A percentile compares a stretch with the other conserved stretches of the same genome.
Conservation (phyloP, 2,113 vertebrate species). For the Prionailurus viverrinus region DNA sequence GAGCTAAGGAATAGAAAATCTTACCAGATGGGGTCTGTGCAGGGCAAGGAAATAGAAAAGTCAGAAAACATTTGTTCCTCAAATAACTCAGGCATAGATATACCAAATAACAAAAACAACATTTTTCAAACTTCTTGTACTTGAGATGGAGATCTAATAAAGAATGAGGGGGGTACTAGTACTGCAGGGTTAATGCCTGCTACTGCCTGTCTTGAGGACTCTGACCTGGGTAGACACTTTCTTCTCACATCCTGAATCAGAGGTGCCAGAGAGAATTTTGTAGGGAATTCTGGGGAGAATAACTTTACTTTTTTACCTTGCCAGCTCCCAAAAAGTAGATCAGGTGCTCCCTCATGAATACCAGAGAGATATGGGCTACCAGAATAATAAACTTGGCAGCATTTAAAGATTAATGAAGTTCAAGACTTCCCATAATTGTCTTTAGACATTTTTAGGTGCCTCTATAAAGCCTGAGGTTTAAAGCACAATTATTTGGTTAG, state of each 20-base stretch:
- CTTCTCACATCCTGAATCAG: not conserved
- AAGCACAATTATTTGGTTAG: constrained; percentile 54
- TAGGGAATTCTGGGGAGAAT: constrained; percentile 47
- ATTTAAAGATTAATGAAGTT: constrained; percentile 58
- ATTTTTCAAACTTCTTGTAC: constrained; percentile 72
- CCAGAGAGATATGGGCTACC: not conserved
- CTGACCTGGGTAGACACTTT: not conserved
- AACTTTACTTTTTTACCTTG: not conserved
- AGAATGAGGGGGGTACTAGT: not conserved
- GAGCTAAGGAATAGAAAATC: constrained; percentile 82
- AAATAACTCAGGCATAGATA: constrained; percentile 71
- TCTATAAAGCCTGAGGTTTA: constrained; percentile 54
- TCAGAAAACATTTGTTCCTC: constrained; percentile 79
- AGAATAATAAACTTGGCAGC: constrained; percentile 37
- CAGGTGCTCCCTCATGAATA: not conserved
- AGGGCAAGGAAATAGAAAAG: constrained; percentile 84
- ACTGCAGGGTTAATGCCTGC: not conserved
- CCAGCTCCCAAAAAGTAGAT: not conserved
- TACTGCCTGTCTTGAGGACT: not conserved
- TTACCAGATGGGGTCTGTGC: constrained; percentile 79
- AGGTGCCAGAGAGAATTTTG: constrained; percentile 40
- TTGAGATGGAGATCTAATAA: constrained; percentile 66
- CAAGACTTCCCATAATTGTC: constrained; percentile 34
- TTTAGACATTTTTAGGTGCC: constrained; percentile 42
- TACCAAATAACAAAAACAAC: constrained; percentile 70